A percentile compares a stretch with the other conserved stretches of the same genome.
Conservation (phyloP, 2,888 invertebrate species). For the Xanthostigma xanthostigma region DNA sequence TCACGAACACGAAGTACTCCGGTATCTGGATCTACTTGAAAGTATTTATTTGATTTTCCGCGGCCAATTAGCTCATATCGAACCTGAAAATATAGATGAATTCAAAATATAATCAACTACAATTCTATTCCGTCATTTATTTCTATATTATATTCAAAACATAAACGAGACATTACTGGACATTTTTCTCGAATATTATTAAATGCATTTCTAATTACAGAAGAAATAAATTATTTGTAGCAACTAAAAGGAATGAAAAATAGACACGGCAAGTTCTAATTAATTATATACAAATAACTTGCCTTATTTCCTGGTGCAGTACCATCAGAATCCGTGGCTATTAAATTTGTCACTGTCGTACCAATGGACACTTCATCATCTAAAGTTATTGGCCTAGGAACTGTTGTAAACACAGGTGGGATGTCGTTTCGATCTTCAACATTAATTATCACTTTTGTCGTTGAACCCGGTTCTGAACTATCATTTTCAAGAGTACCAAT, state of each 20-base stretch:
- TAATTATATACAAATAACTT: conserved; percentile 10
- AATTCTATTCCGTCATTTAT: not conserved
- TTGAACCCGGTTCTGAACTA: conserved; percentile 49
- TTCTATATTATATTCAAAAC: no score
- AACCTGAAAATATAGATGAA: conserved; percentile 23
- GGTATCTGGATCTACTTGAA: conserved; percentile 73
- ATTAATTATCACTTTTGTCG: conserved; percentile 55
- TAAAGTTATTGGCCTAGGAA: conserved; percentile 67
- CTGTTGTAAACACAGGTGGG: conserved; percentile 70
- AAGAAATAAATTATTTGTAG: conserved; percentile 2
- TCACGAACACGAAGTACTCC: conserved; percentile 69
- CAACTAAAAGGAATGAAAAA: conserved; percentile 2
- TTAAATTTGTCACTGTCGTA: conserved; percentile 59
- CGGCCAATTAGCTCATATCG: conserved; percentile 68
- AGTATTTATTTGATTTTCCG: conserved; percentile 70
- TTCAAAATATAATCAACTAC: not conserved
- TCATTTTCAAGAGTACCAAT: conserved; percentile 76
- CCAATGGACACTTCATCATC: conserved; percentile 76
- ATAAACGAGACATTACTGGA: no score
- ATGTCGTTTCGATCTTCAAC: conserved; percentile 81
- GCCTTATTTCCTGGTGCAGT: conserved; percentile 71
- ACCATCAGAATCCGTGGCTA: conserved; percentile 72
- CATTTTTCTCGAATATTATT: no score
- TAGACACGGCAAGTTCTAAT: not conserved
- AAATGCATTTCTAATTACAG: not conserved